Conservation (phyloP, 1,140 invertebrate species). For the Carposina sasakii region DNA sequence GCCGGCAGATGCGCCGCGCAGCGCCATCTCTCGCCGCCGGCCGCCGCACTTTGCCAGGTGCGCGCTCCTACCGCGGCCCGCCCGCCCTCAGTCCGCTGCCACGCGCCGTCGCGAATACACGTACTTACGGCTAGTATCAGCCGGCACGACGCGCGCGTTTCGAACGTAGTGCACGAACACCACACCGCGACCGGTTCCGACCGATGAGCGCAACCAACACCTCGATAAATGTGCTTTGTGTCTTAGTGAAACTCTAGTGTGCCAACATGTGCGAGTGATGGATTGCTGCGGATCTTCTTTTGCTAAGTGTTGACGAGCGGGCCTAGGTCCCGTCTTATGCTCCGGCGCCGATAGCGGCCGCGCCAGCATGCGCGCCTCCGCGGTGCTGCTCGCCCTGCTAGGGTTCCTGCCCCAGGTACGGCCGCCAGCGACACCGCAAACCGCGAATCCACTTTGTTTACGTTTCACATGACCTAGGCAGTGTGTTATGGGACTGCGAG, state of each 20-base stretch:
- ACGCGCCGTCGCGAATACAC: conserved; percentile 56
- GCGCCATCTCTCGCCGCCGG: conserved; percentile 55
- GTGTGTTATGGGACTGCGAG: too few species aligned
- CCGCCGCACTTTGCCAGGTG: conserved; percentile 37
- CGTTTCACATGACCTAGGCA: conserved; percentile 19
- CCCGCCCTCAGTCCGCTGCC: conserved; percentile 66
- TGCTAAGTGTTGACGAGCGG: conserved; percentile 56
- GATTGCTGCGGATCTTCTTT: conserved; percentile 56
- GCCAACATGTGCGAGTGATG: conserved; percentile 63
- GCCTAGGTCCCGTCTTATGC: conserved; percentile 45
- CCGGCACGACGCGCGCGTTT: conserved; percentile 60
- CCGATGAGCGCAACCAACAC: conserved; percentile 62
- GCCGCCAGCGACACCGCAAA: conserved; percentile 39
- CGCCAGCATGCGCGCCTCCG: conserved; percentile 68
- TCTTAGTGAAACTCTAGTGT: conserved; percentile 66
- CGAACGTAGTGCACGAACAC: conserved; percentile 64
- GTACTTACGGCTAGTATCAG: conserved; percentile 42
- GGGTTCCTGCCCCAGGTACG: conserved; percentile 69
- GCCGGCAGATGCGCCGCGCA: conserved; percentile 63
- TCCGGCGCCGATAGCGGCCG: conserved; percentile 65
- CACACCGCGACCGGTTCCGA: conserved; percentile 61
- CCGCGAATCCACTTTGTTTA: conserved; percentile 55
- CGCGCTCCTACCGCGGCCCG: conserved; percentile 53
- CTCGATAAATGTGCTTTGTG: conserved; percentile 63
- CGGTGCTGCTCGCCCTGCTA: conserved; percentile 68